Evolutionary conservation across 2,888 invertebrate species (phyloP), one percentile per base, ranked within the genome.

Genomic region (Drosophila diplacantha): DNA sequence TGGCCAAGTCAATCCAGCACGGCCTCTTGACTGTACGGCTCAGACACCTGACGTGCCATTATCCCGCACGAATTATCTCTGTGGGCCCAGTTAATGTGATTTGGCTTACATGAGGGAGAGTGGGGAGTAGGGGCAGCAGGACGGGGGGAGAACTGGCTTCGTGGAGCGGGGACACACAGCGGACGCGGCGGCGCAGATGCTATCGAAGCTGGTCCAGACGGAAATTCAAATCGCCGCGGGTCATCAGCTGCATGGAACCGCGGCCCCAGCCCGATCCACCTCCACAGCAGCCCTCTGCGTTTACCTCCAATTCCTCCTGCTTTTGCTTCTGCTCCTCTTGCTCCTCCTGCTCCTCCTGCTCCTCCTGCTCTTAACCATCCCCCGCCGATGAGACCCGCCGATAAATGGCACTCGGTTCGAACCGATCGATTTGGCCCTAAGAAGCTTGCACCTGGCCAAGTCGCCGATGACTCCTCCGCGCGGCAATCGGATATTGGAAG

Each of bases 221-320:
- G 75, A 76, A 76, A 76, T 73, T 63, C 78, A 69, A 75, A 78
- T 35, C 64, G 78, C 75, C 75, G 51, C 71, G 64, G 75, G 75
- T 69, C 78, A 78, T 78, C 75, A 75, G 75, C 75, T 78, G 75
- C 75, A 70, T 62, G 49, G 39, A 52, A 49, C 53, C 31, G 6
- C 35, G 46, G 51, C 31, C 32, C 18, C 18, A 38, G n/a, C 20
- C 54, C 9, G 35, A 34, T 58, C 58, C 58, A 41, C 55, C 58
- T 55, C 58, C 57, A 53, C 29, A 49, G 37, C 18, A 20, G 31
- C 34, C 11, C 53, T 39, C 18, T 26, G 26, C 9, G 16, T 18
- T 8, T 26, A 8, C 3, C 37, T 7, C 14, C 22, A 14, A 1
- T 12, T 35, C 5, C 16, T 11, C 3, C 35, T n/a, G n/a, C n/a